Conservation (phyloP, 1,140 invertebrate species). For the Heliconius nattereri region DNA sequence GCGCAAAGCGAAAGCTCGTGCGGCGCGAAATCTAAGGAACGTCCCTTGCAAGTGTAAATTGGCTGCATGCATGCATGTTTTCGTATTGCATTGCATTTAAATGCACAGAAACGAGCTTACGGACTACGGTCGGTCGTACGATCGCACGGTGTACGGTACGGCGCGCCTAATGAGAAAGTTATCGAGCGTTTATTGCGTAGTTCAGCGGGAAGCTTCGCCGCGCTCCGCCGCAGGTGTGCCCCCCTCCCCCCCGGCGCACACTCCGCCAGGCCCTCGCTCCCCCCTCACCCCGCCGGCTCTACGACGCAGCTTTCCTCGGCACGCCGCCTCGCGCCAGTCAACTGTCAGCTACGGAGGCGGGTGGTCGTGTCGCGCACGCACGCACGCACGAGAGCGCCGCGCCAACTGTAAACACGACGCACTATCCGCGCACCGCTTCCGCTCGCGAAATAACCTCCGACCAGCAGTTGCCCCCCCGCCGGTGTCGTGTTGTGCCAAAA, state of each 20-base stretch:
- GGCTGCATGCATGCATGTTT: slow-evolving; percentile 56
- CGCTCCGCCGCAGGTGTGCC: slow-evolving; percentile 75
- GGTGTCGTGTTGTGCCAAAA: slow-evolving; percentile 75
- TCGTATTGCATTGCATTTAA: slow-evolving; percentile 62
- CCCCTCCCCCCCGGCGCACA: slow-evolving; percentile 46
- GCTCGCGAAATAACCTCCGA: slow-evolving; percentile 70
- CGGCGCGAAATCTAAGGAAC: slow-evolving; percentile 27
- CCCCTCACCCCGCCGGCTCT: slow-evolving; percentile 41
- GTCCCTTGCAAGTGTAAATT: slow-evolving; percentile 55
- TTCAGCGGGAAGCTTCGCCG: slow-evolving; percentile 73
- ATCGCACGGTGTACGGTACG: slow-evolving; percentile 61
- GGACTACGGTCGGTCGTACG: slow-evolving; percentile 40
- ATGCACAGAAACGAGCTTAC: slow-evolving; percentile 73
- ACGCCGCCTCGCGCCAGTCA: slow-evolving; percentile 65
- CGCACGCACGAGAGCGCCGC: slow-evolving; percentile 52
- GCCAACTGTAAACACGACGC: slow-evolving; percentile 77
- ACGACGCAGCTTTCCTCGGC: slow-evolving; percentile 72
- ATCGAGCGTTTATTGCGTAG: slow-evolving; percentile 80
- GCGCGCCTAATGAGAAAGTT: slow-evolving; percentile 80
- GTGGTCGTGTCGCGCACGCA: slow-evolving; percentile 44
- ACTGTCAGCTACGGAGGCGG: slow-evolving; percentile 67
- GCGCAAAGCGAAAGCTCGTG: slow-evolving; percentile 34
- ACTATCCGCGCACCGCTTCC: slow-evolving; percentile 66
- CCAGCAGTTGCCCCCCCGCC: slow-evolving; percentile 42
- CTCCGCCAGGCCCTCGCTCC: slow-evolving; percentile 31